Evolutionary conservation across 2,113 vertebrate genomes (phyloP).

Genomic region (Corvus moneduloides): DNA sequence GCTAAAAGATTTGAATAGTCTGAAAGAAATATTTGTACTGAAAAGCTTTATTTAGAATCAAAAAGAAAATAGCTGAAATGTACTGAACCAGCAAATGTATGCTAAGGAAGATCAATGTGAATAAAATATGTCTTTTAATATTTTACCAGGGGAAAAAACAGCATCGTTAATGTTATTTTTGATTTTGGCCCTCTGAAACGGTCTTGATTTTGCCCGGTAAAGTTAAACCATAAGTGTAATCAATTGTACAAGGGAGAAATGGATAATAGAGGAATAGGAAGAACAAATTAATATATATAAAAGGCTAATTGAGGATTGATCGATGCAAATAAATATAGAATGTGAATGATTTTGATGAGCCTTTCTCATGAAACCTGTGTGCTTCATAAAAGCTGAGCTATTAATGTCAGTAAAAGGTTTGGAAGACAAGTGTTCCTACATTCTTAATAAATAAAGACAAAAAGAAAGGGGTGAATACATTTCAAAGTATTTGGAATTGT

Average conservation of each 20-base stretch:
- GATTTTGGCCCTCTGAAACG: neutral
- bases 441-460: neutral
- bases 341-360: neutral
- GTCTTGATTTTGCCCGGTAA: neutral
- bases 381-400: neutral
- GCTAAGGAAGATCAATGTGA: conserved; percentile 20
- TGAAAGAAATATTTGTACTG: conserved; percentile 13
- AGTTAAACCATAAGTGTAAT: neutral
- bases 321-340: neutral
- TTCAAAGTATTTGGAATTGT: neutral
- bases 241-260: neutral
- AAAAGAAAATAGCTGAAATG: neutral
- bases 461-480: neutral
- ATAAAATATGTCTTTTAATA: conserved; percentile 13
- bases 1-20: neutral
- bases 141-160: neutral
- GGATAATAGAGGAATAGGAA: neutral
- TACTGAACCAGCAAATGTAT: conserved; percentile 3
- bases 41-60: conserved; percentile 10
- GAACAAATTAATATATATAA: neutral
- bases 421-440: neutral
- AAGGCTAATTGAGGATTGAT: neutral
- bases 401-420: neutral
- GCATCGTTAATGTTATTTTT: neutral
- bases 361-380: neutral